Evolutionary conservation across 2,797 vertebrate genomes (phyloP).

Genomic region (Malurus splendens): DNA sequence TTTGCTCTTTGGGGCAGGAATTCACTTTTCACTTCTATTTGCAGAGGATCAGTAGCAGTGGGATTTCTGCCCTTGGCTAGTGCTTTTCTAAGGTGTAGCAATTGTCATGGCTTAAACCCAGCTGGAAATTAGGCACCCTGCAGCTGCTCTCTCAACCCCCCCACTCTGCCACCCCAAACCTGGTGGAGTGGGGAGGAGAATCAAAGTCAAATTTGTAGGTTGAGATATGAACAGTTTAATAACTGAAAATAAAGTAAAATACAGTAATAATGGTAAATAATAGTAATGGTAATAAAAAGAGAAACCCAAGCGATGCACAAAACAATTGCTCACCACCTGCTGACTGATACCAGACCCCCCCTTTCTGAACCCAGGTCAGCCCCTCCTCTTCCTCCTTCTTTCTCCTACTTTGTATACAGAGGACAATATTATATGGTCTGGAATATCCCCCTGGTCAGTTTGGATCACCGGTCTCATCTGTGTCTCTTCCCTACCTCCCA

Average conservation of each 20-base stretch:
- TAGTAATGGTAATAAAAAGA: not conserved
- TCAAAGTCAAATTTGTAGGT: not conserved
- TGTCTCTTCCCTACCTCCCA: fast-evolving
- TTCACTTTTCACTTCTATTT: not conserved
- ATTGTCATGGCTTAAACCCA: fast-evolving
- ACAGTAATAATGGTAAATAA: not conserved
- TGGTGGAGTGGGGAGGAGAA: not conserved
- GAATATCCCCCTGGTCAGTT: not conserved
- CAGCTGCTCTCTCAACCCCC: fast-evolving
- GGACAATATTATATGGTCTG: not conserved
- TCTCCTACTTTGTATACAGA: not conserved
- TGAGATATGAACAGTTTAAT: not conserved
- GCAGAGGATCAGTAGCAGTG: not conserved
- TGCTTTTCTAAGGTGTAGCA: not conserved
- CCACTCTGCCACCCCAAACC: not conserved
- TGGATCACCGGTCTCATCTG: not conserved
- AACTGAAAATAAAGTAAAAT: not conserved
- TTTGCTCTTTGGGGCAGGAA: not conserved
- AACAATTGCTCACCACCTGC: not conserved
- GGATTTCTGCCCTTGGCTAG: not conserved
- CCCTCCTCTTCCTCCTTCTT: not conserved
- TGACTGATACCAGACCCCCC: not conserved
- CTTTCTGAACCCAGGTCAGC: not conserved
- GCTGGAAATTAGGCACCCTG: not conserved
- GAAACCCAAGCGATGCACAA: fast-evolving